Conservation (phyloP, 92 coral and sea anemone genomes). For the Heteractis magnifica region DNA sequence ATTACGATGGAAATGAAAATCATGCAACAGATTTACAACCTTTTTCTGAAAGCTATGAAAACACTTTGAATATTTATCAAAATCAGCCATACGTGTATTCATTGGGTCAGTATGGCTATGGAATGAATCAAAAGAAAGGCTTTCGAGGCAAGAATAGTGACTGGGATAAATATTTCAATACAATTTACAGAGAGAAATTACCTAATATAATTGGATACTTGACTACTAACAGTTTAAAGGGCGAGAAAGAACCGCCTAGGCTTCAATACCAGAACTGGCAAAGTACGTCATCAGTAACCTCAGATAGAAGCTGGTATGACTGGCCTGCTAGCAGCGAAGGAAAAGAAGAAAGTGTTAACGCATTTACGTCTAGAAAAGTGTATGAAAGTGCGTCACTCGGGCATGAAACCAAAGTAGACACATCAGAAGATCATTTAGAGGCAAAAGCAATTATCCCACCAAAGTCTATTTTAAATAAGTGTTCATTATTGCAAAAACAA, state of each 20-base stretch:
- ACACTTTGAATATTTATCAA: not conserved
- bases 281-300: not conserved
- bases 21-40: not conserved
- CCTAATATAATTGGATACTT: not conserved
- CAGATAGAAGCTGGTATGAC: not conserved
- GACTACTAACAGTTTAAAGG: not conserved
- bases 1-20: not conserved
- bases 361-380: not conserved
- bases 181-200: not conserved
- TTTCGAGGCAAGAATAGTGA: not conserved
- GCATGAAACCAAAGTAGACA: not conserved
- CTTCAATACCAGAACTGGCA: not conserved
- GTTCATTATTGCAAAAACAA: slow-evolving; percentile 32
- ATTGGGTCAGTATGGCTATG: not conserved
- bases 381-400: not conserved
- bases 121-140: not conserved
- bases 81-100: not conserved
- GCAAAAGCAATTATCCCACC: not conserved
- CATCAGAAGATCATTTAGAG: not conserved
- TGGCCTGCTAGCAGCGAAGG: not conserved
- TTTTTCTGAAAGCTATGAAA: not conserved
- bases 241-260: not conserved
- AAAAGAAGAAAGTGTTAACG: not conserved
- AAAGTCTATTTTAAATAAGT: slow-evolving; percentile 40
- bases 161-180: not conserved